Percentiles rank a stretch among this genome's conserved stretches.
These are phyloP conservation scores for Odocoileus hemionus DNA, from an alignment of 2,113 vertebrate genomes.

Conservation along the genomic window DNA sequence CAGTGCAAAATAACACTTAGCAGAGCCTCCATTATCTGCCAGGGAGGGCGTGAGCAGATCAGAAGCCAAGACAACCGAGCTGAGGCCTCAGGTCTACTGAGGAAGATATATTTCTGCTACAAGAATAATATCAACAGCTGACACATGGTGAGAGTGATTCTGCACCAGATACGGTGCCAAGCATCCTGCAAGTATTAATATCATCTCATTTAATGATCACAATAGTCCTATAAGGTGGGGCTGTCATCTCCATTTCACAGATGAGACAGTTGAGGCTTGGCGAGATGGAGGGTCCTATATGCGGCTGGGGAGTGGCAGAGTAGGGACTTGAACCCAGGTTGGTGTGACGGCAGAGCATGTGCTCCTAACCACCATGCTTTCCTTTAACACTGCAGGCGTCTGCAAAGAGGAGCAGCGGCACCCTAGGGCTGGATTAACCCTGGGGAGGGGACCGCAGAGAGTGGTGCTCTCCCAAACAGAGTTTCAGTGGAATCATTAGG, in stretches of 20 bases:
- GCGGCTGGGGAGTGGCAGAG: neutral
- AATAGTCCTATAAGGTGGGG: neutral
- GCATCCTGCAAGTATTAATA: neutral
- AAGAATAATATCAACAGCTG: neutral
- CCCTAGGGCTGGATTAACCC: neutral
- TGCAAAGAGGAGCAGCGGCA: neutral
- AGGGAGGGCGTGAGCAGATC: neutral
- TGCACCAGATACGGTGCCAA: neutral
- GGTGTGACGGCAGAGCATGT: neutral
- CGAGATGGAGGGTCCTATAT: neutral
- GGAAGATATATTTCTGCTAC: neutral
- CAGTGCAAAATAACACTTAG: neutral
- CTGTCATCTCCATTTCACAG: neutral
- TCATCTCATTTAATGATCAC: neutral
- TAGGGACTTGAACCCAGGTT: neutral
- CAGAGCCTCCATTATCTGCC: neutral
- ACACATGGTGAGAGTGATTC: neutral
- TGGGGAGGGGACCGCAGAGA: neutral
- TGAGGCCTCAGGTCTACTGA: neutral
- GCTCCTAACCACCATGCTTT: neutral
- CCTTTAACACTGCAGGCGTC: neutral
- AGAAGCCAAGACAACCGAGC: neutral
- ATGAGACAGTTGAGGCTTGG: neutral
- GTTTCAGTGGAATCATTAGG: neutral
- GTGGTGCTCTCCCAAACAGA: neutral